Evolutionary conservation across 2,797 vertebrate genomes (phyloP).

Genomic region (Potorous gilbertii): DNA sequence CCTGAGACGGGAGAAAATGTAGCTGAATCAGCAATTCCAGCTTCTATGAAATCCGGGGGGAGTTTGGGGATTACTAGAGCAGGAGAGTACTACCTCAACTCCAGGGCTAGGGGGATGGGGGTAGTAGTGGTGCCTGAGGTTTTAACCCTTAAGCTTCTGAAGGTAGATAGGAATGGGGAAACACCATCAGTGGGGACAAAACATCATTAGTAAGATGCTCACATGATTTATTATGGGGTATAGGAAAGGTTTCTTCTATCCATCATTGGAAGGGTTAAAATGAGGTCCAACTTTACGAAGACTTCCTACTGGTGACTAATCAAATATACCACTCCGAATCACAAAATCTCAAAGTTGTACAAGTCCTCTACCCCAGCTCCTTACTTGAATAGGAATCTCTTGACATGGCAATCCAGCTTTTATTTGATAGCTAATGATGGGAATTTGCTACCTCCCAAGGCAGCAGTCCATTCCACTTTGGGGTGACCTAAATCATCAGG

Average conservation of each 20-base stretch:
- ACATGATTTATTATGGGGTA: slow-evolving; percentile 1
- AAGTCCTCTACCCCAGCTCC: not conserved
- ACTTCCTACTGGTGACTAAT: not conserved
- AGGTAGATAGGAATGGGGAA: not conserved
- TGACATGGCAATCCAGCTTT: not conserved
- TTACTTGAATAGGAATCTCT: not conserved
- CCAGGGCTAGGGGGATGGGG: fast-evolving
- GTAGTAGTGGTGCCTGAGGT: not conserved
- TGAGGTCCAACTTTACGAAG: not conserved
- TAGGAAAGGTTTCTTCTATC: not conserved
- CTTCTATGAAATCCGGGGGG: slow-evolving; percentile 27
- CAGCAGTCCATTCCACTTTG: not conserved
- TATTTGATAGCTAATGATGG: not conserved
- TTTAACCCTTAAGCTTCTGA: not conserved
- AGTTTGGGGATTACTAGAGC: not conserved
- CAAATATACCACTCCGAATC: not conserved
- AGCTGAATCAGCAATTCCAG: slow-evolving; percentile 67
- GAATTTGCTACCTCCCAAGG: not conserved
- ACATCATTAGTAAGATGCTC: not conserved
- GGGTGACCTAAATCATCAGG: not conserved
- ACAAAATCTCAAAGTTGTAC: not conserved
- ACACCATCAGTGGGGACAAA: not conserved
- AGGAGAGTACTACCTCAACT: not conserved
- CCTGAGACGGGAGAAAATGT: slow-evolving; percentile 52
- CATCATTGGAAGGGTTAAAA: slow-evolving; percentile 3